Base-by-base conservation (phyloP, 2,888 invertebrate species). In the Drosophila monieri region DNA sequence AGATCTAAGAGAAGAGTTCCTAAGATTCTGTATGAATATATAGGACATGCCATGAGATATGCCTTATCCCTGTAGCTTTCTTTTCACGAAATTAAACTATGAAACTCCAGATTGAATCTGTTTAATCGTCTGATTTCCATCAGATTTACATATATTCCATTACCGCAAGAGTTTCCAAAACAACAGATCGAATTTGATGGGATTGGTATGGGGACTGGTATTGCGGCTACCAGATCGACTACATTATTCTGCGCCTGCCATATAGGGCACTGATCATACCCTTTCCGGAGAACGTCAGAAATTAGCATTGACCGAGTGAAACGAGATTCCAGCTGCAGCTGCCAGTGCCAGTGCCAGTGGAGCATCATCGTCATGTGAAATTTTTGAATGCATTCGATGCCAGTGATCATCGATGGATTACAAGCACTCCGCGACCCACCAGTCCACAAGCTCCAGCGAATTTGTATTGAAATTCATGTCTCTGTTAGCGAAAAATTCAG, bases 391-490 rank as follows among this genome's bases (percentile, higher is more conserved):
- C 53, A 55, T 39, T 64, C 57, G 52, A 65, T 44, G 21, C 48
- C 56, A 43, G 47, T 47, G 61, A 75, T 75, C 56, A 58, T 72
- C 55, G 72, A 51, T 49, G 53, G 58, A 74, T 56, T 53, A 44
- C 52, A 23, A 49, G 18, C 61, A 30, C 27, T 9, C 9, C 27
- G 27, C 27, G n/a, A 12, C 12, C 35, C 30, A 27, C 35, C 35
- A 35, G 6, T 35, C 35, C 14, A n/a, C 35, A n/a, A 56, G 58
- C 47, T 30, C 46, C 41, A 55, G 48, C 54, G 60, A 64, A 61
- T 77, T 69, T 54, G 74, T 69, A 81, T 85, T 83, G 88, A 85
- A 85, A 87, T 83, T 78, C 88, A 87, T 78, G 87, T 87, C 87
- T 83, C 76, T 87, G 81, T 87, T 83, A 87, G 73, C 75, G 61